Conservation (phyloP, 2,113 vertebrate genomes). For the Sapajus apella region DNA sequence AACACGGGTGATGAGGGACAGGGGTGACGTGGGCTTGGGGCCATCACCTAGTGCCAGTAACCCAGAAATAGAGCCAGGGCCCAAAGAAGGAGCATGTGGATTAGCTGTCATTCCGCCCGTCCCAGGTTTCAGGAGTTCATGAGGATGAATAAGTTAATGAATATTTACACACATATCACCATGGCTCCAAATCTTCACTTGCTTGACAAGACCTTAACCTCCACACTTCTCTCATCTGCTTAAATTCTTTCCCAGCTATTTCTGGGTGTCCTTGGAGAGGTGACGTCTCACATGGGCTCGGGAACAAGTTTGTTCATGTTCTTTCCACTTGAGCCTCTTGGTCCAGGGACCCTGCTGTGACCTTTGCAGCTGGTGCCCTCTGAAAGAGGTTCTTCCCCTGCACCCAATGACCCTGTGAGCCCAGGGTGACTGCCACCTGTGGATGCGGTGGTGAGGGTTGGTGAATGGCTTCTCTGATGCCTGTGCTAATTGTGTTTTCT, state of each 20-base stretch:
- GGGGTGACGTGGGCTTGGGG: background rate
- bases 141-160: background rate
- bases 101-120: background rate
- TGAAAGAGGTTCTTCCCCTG: background rate
- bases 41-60: background rate
- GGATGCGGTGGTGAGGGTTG: background rate
- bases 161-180: background rate
- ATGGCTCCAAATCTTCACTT: background rate
- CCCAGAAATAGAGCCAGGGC: background rate
- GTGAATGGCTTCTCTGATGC: background rate
- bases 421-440: background rate
- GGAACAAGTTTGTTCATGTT: constrained; percentile 32
- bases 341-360: background rate
- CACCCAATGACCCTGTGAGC: background rate
- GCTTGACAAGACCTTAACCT: background rate
- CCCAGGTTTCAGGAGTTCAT: background rate
- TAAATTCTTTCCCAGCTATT: background rate
- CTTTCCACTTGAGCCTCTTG: constrained; percentile 15
- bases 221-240: background rate
- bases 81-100: background rate
- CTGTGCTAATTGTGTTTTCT: background rate
- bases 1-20: background rate
- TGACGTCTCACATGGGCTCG: background rate
- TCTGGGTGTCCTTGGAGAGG: background rate
- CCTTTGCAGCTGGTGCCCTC: background rate